Conservation (phyloP, 2,113 vertebrate species). For the Ciconia boyciana region DNA sequence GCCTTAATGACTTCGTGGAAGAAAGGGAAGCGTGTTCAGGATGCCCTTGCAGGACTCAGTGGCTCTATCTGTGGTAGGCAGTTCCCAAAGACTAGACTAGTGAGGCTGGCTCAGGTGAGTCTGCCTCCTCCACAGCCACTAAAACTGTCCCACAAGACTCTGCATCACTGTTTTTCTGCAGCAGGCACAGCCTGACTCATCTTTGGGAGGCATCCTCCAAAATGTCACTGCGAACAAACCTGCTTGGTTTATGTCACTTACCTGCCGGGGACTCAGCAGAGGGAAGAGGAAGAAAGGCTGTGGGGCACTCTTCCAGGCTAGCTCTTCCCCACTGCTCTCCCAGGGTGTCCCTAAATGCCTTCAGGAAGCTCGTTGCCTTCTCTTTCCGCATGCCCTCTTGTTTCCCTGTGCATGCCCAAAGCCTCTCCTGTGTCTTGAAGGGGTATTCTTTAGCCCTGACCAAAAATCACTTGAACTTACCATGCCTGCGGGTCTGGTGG, state of each 20-base stretch:
- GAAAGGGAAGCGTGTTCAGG: neutral
- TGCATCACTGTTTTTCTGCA: slow-evolving; percentile 39
- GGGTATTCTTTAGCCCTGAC: neutral
- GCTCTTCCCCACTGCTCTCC: neutral
- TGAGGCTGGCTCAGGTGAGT: slow-evolving; percentile 27
- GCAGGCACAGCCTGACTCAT: slow-evolving; percentile 54
- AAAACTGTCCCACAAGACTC: slow-evolving; percentile 32
- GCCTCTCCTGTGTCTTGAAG: neutral
- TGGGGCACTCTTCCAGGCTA: neutral
- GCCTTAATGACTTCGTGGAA: neutral
- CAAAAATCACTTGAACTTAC: neutral
- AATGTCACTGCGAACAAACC: slow-evolving; percentile 36
- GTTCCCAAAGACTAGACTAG: neutral
- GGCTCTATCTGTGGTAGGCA: neutral
- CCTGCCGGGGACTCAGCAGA: neutral
- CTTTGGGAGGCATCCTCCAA: slow-evolving; percentile 32
- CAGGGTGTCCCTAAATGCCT: neutral
- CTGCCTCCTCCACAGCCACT: slow-evolving; percentile 29
- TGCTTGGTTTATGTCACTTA: slow-evolving; percentile 33
- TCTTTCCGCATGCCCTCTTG: neutral
- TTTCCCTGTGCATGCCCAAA: neutral
- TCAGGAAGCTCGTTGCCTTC: neutral
- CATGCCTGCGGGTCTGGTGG: neutral
- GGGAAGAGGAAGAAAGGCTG: neutral
- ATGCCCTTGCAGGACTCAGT: neutral